A percentile compares a stretch with the other conserved stretches of the same genome.
phyloP scores from a whole-genome alignment of 2,113 vertebrate species.

The Vombatus ursinus region DNA sequence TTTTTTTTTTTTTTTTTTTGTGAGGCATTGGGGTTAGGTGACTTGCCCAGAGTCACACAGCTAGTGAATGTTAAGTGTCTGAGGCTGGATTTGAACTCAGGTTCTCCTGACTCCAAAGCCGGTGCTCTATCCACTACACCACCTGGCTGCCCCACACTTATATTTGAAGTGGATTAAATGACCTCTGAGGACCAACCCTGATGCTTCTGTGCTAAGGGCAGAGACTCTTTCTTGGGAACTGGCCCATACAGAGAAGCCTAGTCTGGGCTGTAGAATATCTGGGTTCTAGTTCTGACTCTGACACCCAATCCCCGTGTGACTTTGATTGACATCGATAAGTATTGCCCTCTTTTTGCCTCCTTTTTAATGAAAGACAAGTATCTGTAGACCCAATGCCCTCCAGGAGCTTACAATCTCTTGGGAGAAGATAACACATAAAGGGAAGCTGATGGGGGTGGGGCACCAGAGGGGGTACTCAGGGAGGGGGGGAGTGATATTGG shows the following conservation, averaged over 20 bases:
- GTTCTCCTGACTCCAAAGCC: no score
- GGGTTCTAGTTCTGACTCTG: not conserved
- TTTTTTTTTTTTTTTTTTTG: not conserved
- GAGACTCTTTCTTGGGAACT: not conserved
- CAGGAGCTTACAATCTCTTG: not conserved
- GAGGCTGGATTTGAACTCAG: no score
- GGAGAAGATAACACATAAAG: not conserved
- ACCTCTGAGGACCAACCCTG: not conserved
- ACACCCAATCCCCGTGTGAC: not conserved
- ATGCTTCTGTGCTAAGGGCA: not conserved
- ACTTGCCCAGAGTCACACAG: no score
- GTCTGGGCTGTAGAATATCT: not conserved
- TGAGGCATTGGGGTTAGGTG: no score
- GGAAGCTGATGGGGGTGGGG: not conserved
- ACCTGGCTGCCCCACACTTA: no score
- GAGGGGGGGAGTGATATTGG: no score
- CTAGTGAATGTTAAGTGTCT: no score
- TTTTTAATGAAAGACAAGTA: not conserved
- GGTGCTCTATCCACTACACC: no score
- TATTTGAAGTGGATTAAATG: not conserved
- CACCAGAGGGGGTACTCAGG: no score
- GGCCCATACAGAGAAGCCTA: not conserved
- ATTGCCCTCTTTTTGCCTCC: not conserved
- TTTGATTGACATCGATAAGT: no score
- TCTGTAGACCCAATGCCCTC: not conserved